Percentiles rank a stretch among this genome's conserved stretches.
These are phyloP conservation scores for Amphimedon queenslandica DNA, from an alignment of 37 sponge, comb jelly and placozoan species.

Conservation along the genomic window DNA sequence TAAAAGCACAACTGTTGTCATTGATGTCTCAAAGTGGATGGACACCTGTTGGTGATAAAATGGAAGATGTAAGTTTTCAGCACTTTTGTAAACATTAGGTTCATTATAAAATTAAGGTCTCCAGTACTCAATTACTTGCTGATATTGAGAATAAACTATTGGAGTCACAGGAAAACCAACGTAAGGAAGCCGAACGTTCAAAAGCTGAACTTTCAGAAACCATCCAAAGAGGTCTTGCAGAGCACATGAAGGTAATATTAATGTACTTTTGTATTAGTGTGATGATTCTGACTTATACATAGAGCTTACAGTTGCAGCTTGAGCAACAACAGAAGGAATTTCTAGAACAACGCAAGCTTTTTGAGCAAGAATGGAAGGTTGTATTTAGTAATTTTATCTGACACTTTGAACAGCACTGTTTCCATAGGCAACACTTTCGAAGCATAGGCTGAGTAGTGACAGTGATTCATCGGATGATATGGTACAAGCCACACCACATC, in stretches of 20 bases:
- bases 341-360: neutral
- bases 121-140: slow-evolving; percentile 2
- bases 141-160: slow-evolving; percentile 24
- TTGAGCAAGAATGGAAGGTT: neutral
- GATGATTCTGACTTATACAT: no score
- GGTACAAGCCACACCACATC: neutral
- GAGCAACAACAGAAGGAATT: neutral
- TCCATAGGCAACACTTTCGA: no score
- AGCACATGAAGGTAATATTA: neutral
- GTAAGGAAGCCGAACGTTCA: slow-evolving; percentile 12
- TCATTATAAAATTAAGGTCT: neutral
- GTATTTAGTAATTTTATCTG: no score
- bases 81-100: neutral
- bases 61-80: slow-evolving; percentile 2
- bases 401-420: no score
- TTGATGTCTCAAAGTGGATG: neutral
- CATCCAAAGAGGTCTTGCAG: neutral
- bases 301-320: neutral
- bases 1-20: neutral
- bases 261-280: no score
- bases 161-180: slow-evolving; percentile 27
- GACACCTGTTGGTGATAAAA: neutral
- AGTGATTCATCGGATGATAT: neutral
- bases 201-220: slow-evolving; percentile 19
- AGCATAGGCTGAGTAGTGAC: neutral